Percentiles rank a stretch among this genome's conserved stretches.
Evolutionary conservation across 2,888 invertebrate species (phyloP).

Genomic region (Cerastis leucographa): DNA sequence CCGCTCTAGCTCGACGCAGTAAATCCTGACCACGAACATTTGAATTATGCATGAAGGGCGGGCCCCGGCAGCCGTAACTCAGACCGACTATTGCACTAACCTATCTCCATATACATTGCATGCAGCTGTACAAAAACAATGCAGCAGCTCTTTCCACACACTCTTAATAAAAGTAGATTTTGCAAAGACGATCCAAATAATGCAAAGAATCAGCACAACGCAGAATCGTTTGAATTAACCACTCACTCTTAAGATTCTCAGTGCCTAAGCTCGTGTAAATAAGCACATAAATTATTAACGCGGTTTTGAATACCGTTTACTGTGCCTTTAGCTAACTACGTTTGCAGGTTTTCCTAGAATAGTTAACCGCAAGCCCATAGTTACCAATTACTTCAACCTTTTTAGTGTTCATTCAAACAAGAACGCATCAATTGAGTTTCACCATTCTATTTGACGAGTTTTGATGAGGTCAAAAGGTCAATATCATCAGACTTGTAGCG

Average conservation of each 20-base stretch:
- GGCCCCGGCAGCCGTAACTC: conserved; percentile 65
- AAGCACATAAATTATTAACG: conserved; percentile 64
- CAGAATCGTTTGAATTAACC: conserved; percentile 58
- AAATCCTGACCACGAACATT: conserved; percentile 78
- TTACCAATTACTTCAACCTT: conserved; percentile 66
- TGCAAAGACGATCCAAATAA: conserved; percentile 42
- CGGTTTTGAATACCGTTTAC: conserved; percentile 75
- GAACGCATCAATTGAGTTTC: conserved; percentile 67
- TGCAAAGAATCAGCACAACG: conserved; percentile 28
- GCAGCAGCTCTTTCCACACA: conserved; percentile 21
- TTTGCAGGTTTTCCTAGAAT: conserved; percentile 73
- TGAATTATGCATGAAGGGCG: conserved; percentile 85
- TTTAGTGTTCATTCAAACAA: conserved; percentile 64
- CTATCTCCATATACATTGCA: conserved; percentile 40
- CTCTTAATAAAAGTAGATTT: conserved; percentile 36
- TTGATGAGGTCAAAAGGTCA: conserved; percentile 75
- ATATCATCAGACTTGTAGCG: conserved; percentile 70
- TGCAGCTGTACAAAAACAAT: conserved; percentile 33
- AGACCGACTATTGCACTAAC: conserved; percentile 61
- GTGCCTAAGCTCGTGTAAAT: conserved; percentile 65
- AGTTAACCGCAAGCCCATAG: conserved; percentile 60
- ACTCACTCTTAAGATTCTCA: conserved; percentile 64
- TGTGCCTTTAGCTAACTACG: conserved; percentile 69
- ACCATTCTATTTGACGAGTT: conserved; percentile 64
- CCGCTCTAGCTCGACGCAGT: conserved; percentile 68